Evolutionary conservation across 2,888 invertebrate genomes (phyloP).

Genomic region (Xanthia icteritia): DNA sequence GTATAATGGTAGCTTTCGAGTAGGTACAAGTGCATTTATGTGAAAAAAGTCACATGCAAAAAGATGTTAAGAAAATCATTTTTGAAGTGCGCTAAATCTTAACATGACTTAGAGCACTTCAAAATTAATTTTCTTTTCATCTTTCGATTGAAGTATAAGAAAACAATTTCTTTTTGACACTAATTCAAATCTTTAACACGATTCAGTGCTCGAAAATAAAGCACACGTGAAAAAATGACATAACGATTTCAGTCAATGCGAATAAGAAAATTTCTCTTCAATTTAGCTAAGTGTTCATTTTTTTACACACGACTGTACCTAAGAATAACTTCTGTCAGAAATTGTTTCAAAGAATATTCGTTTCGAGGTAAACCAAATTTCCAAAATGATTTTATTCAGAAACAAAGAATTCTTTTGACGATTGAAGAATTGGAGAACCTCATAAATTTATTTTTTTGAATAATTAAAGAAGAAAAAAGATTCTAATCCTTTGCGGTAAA

Average conservation of each 20-base stretch:
- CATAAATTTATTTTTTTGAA: constrained; percentile 25
- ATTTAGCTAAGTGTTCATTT: constrained; percentile 35
- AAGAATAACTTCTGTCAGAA: constrained; percentile 11
- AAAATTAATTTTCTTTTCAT: neutral
- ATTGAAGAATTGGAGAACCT: neutral
- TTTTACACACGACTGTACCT: constrained; percentile 14
- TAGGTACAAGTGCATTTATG: neutral
- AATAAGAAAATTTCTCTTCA: constrained; percentile 24
- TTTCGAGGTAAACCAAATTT: neutral
- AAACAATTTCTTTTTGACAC: neutral
- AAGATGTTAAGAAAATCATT: too few species aligned
- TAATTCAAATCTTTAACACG: neutral
- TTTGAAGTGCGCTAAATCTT: too few species aligned
- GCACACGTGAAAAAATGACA: neutral
- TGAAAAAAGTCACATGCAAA: neutral
- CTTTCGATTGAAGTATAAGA: neutral
- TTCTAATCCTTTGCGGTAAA: neutral
- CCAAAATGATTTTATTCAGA: constrained; percentile 20
- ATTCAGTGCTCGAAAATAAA: neutral
- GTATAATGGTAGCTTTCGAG: neutral
- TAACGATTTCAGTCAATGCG: constrained; percentile 9
- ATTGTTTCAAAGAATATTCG: constrained; percentile 8
- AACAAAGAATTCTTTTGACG: constrained; percentile 29
- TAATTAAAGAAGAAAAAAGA: neutral
- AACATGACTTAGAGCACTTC: neutral